These are phyloP conservation scores for Odontophorus gujanensis DNA, from an alignment of 2,113 vertebrate genomes.

Conservation along the genomic window DNA sequence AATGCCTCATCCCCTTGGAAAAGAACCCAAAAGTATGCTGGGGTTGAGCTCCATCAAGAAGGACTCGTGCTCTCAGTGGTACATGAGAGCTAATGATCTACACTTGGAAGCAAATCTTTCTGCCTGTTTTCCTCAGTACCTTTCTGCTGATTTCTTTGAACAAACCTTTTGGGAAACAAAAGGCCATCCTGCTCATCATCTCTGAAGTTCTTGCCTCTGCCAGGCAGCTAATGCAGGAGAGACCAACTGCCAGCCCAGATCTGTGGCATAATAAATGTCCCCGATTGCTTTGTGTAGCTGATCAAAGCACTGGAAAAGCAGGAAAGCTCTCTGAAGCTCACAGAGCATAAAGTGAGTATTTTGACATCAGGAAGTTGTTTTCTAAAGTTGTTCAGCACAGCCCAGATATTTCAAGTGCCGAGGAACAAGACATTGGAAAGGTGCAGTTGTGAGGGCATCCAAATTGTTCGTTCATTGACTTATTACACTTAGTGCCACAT, in stretches of 20 bases:
- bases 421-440: background rate
- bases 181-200: background rate
- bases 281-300: background rate
- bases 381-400: constrained; percentile 11
- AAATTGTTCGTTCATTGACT: background rate
- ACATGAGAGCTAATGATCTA: background rate
- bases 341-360: constrained; percentile 5
- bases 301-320: constrained; percentile 42
- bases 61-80: rapidly evolving
- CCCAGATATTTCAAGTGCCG: background rate
- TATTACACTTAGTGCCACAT: background rate
- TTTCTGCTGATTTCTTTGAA: background rate
- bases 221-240: background rate
- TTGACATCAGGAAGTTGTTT: background rate
- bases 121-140: background rate
- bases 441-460: background rate
- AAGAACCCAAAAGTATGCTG: rapidly evolving
- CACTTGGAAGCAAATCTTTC: background rate
- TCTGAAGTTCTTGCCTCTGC: background rate
- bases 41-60: background rate
- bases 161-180: background rate
- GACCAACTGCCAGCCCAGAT: background rate
- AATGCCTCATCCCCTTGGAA: rapidly evolving
- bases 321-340: background rate
- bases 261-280: background rate